Conservation (phyloP, 2,113 vertebrate species). For the Burhinus oedicnemus region DNA sequence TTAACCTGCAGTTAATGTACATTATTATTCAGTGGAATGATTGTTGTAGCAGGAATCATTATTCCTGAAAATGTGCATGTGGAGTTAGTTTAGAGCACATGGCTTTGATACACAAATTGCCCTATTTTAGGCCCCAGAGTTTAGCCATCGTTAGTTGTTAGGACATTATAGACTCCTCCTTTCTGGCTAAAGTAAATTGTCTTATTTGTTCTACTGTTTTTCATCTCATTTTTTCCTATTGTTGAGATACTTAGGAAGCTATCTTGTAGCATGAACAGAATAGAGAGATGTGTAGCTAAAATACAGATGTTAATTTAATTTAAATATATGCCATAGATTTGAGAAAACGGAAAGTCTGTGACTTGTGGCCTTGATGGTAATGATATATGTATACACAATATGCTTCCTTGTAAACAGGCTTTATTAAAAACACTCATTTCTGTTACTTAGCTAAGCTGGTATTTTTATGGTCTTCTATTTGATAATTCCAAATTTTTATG, state of each 20-base stretch:
- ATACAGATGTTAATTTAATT: background rate
- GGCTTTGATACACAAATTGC: background rate
- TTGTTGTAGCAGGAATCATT: background rate
- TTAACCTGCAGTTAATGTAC: background rate
- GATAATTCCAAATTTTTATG: background rate
- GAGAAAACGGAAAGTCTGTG: background rate
- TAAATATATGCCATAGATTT: background rate
- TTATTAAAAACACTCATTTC: background rate
- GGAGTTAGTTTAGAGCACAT: slow-evolving; percentile 9
- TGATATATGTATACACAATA: background rate
- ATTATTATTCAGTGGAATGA: background rate
- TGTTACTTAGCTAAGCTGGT: background rate
- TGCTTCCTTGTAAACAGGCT: background rate
- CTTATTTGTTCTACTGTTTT: background rate
- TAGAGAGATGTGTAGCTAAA: background rate
- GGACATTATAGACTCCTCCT: background rate
- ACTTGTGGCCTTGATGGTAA: background rate
- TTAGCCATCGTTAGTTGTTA: background rate
- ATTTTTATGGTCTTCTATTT: background rate
- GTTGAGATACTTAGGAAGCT: background rate
- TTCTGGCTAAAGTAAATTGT: background rate
- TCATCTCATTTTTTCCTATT: background rate
- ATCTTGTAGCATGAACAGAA: background rate
- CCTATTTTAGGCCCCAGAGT: background rate
- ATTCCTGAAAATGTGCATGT: background rate